Base-by-base conservation (phyloP, 2,797 vertebrate species). In the Rhinogobio ventralis region DNA sequence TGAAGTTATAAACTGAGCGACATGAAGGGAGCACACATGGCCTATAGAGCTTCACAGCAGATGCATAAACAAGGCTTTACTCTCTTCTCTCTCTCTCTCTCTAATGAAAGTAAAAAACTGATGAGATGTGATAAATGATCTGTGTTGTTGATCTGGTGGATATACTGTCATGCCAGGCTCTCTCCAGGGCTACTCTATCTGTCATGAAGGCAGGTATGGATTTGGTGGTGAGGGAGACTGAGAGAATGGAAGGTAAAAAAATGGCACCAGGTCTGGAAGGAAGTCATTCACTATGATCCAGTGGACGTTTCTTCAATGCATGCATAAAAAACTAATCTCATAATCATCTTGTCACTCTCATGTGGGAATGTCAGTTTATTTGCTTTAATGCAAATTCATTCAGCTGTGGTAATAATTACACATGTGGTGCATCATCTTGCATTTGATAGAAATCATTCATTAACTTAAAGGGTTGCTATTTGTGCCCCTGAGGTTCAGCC, bases 51-150 rank as follows among this genome's bases (percentile, higher is more conserved):
- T 53, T 74, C 28, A 23, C 5, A 2, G 51, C 73, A 55, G 5
- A 36, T 53, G 4, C 19, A 20, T 49, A 20, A 7, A 74, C 28
- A 74, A 74, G 72, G 28, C 5, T 7, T 51, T 30, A 36, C 8
- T 73, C 25, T 30, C 13, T 7, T 51, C 45, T 53, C 46, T 60
- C 55, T 39, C 53, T 76, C 73, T 25, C 17, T 45, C n/a, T 77
- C 19, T 66, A 66, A 66, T 23, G 76, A 33, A 64, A 66, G 25
- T 79, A 33, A 49, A 66, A 79, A 15, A 42, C 53, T 62, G 42
- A 79, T 51, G 60, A 42, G 74, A 49, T 79, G 77, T 79, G 42
- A 79, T 79, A 30, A 66, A 79, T 66, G 77, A 71, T 45, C 72
- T 72, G 68, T 81, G 67, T 45, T 62, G 68, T 46, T 64, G 68